Base-by-base conservation (phyloP, 2,113 vertebrate genomes). In the Procavia capensis region DNA sequence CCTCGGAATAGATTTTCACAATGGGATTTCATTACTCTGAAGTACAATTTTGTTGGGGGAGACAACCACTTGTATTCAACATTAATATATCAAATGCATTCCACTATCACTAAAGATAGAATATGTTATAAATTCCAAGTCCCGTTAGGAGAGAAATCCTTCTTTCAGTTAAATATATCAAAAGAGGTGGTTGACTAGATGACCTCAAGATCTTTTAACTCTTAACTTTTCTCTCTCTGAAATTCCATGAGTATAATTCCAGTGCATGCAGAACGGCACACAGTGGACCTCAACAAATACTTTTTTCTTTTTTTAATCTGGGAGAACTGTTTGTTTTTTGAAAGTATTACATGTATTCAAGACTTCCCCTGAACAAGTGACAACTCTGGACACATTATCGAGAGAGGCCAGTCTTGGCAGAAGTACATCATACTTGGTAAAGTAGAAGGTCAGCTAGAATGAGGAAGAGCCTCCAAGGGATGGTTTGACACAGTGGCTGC, bases 261-360 rank as follows among this genome's bases (percentile, higher is more conserved):
- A 47, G 0, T 31, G 24, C 31, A 41, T 14, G 64, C 59, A 54
- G 17, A 59, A 66, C 34, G 70, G 54, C 17, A 64, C 3, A 43
- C 39, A 93, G 90, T 54, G 25, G 76, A 39, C 45, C 45, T 78
- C 22, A 41, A 87, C 24, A 63, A 41, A 43, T 16, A 13, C 0
- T 6, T 88, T 91, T 88, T 90, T 80, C 82, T 14, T 88, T 91
- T 88, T 90, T 80, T 85, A 10, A 75, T 63, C 27, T 90, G 39
- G 11, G 22, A 70, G 20, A 34, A 43, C 31, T 50, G 63, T 78
- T 20, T 24, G 24, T 29, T 92, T 95, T 9, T 84, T 74, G 7
- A 85, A 85, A 85, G 41, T 45, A 45, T 7, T 75, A 20, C n/a
- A 36, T 92, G 54, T 41, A 76, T 66, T 85, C 92, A 29, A 0